Evolutionary conservation across 2,888 invertebrate genomes (phyloP).

Genomic region (Lagria hirta): DNA sequence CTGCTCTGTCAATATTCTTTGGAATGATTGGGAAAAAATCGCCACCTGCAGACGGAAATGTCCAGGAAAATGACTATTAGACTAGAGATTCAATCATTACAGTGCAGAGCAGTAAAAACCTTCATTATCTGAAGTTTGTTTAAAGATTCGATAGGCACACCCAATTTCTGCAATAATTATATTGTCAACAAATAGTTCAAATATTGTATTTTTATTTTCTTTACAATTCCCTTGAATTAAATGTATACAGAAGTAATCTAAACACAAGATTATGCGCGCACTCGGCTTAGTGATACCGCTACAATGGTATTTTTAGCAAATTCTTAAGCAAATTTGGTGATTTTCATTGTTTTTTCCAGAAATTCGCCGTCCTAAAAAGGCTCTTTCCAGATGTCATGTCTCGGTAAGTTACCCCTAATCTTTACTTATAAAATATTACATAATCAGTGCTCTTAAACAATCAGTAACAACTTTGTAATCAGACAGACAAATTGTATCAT

Average conservation of each 20-base stretch:
- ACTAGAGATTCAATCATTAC: no score
- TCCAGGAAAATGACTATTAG: conserved; percentile 52
- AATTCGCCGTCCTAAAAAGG: conserved; percentile 36
- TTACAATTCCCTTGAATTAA: conserved; percentile 13
- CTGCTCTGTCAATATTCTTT: conserved; percentile 49
- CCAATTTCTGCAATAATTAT: conserved; percentile 40
- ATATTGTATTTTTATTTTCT: conserved; percentile 29
- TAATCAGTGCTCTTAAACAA: no score
- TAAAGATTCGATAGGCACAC: conserved; percentile 42
- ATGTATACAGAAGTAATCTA: conserved; percentile 16
- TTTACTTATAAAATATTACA: no score
- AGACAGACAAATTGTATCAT: no score
- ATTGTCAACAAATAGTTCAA: conserved; percentile 31
- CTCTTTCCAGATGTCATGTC: conserved; percentile 44
- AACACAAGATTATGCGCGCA: conserved; percentile 8
- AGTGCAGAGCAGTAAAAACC: conserved; percentile 21
- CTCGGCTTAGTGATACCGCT: conserved; percentile 8
- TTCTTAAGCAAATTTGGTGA: no score
- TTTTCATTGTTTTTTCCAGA: conserved; percentile 38
- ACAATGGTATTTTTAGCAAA: conserved; percentile 19
- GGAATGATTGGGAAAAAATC: conserved; percentile 46
- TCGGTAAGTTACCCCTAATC: conserved; percentile 43
- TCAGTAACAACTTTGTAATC: no score
- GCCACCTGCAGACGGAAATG: conserved; percentile 47
- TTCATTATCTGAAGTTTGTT: conserved; percentile 31